These are phyloP conservation scores for Dromiciops gliroides DNA, from an alignment of 2,113 vertebrate genomes.

Conservation along the genomic window DNA sequence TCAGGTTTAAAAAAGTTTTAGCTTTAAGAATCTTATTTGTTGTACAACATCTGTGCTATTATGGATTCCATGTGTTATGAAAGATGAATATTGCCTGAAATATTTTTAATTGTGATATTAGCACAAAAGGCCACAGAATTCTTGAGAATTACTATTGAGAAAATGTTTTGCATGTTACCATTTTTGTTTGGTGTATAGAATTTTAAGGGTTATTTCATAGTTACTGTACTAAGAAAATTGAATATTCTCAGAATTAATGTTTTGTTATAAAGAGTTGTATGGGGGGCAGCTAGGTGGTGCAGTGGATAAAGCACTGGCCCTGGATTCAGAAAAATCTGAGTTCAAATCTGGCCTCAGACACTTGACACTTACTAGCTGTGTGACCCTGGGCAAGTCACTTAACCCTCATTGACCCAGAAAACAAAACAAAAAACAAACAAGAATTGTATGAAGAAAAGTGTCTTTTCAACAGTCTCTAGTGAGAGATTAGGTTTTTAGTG, in stretches of 20 bases:
- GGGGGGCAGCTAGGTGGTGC: too few species aligned
- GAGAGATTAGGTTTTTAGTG: neutral
- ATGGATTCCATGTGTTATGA: neutral
- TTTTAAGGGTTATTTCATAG: neutral
- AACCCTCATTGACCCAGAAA: too few species aligned
- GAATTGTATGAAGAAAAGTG: neutral
- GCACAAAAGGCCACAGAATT: neutral
- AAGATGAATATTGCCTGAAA: neutral
- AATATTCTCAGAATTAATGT: neutral
- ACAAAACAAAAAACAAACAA: too few species aligned
- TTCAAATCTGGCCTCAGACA: too few species aligned
- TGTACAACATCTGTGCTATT: neutral
- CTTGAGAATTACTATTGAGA: neutral
- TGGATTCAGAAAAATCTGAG: too few species aligned
- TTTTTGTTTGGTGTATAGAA: neutral
- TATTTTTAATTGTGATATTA: neutral
- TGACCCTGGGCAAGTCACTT: too few species aligned
- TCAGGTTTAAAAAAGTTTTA: neutral
- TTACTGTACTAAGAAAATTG: neutral
- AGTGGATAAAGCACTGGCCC: too few species aligned
- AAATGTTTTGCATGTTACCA: neutral
- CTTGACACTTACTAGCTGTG: too few species aligned
- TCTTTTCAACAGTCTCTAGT: neutral
- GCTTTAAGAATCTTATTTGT: neutral
- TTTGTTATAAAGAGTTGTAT: too few species aligned